phyloP scores from a whole-genome alignment of 2,888 invertebrate species.

The Chloroclysta siterata region DNA sequence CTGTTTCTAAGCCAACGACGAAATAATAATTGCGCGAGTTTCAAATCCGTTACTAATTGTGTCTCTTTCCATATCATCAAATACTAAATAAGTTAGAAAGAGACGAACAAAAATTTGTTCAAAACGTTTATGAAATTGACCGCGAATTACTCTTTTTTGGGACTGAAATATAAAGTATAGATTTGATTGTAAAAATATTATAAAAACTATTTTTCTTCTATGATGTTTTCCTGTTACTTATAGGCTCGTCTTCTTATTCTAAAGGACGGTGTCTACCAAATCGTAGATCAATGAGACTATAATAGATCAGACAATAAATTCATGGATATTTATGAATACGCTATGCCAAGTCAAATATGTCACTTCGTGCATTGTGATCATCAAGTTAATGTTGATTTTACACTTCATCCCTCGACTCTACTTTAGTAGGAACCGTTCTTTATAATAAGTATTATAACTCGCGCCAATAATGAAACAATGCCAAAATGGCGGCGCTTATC shows the following conservation, averaged over 20 bases:
- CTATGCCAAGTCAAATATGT: no score
- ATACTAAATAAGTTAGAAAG: neutral
- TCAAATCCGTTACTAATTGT: neutral
- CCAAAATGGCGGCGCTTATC: no score
- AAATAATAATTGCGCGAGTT: neutral
- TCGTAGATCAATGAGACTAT: neutral
- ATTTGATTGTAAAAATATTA: neutral
- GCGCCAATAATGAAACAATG: no score
- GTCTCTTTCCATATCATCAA: conserved; percentile 3
- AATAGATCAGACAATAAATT: neutral
- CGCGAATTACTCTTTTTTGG: neutral
- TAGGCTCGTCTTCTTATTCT: neutral
- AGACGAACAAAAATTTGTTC: neutral
- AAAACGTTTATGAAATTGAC: neutral
- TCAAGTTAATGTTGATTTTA: neutral
- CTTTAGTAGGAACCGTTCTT: conserved; percentile 11
- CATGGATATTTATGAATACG: no score
- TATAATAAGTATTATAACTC: neutral
- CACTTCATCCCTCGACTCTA: neutral
- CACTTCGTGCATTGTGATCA: neutral
- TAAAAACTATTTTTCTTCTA: neutral
- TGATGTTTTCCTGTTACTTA: neutral
- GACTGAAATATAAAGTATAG: neutral
- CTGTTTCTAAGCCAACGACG: neutral
- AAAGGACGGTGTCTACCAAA: conserved; percentile 1